Evolutionary conservation across 1,140 invertebrate genomes (phyloP), one percentile per base, ranked within the genome.

Genomic region (Dendrolimus kikuchii): DNA sequence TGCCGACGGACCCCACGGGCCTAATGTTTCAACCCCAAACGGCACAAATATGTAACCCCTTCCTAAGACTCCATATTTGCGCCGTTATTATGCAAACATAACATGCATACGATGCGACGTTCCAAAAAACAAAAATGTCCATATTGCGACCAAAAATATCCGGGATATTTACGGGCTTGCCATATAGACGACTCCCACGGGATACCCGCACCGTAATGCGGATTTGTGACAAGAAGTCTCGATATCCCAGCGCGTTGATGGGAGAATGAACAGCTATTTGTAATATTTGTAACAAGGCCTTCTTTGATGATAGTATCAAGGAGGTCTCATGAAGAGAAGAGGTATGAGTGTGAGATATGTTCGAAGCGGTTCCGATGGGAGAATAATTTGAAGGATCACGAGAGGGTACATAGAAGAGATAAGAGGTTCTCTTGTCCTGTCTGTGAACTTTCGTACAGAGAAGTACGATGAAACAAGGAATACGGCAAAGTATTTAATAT

Each of bases 291-390:
- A 41, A 62, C 7, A 72, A 68, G 49, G 50, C 23, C 5, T 74
- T 72, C 39, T 68, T 62, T 46, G 47, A 66, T 5, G 55, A 71
- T 7, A 60, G 59, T 0, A 9, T 56, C 0, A 64, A 57, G 40
- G 75, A 71, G 40, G 65, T 77, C 72, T 37, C 88, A 89, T 64
- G 71, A 74, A 6, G 75, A 80, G 7, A 80, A 81, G 48, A 87
- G 83, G 23, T 90, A 83, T 61, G 68, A 74, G 53, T 90, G 89
- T 68, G 68, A 67, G 4, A 7, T 58, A 2, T 68, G 65, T 23
- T 38, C 8, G 5, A 54, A 47, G 5, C 8, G 42, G 23, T 68
- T 68, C 46, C 45, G 64, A n/a, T 63, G 67, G 60, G 57, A 61
- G 44, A 63, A 60, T 38, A 69, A 63, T 43, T 50, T 69, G 9